Conservation (phyloP, 2,113 vertebrate species). For the Malurus alboscapulatus region DNA sequence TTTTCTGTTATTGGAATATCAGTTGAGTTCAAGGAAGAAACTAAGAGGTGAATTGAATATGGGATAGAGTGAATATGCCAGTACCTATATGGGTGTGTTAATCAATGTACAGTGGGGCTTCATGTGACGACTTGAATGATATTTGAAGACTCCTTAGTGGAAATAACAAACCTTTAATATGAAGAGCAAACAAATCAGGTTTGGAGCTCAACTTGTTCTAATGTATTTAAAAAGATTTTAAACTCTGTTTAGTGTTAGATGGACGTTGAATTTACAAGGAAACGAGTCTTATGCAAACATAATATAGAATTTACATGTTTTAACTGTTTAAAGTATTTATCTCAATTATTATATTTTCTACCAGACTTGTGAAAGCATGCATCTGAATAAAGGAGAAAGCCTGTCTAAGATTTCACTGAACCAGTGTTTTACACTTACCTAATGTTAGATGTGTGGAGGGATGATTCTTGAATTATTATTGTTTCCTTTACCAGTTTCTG, state of each 20-base stretch:
- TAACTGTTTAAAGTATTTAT: neutral
- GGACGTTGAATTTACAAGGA: neutral
- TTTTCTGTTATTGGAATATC: neutral
- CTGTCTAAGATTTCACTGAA: neutral
- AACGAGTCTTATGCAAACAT: neutral
- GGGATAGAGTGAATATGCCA: neutral
- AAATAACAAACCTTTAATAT: neutral
- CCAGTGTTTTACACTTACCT: neutral
- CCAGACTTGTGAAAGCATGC: neutral
- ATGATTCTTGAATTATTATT: neutral
- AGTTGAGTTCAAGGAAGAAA: neutral
- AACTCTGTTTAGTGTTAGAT: neutral
- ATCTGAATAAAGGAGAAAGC: neutral
- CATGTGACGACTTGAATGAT: neutral
- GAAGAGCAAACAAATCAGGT: neutral
- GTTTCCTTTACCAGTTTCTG: neutral
- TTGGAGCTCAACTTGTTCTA: neutral
- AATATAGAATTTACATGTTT: neutral
- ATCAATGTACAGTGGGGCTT: neutral
- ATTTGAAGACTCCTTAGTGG: neutral
- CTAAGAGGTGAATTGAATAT: neutral
- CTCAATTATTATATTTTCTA: neutral
- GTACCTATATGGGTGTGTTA: neutral
- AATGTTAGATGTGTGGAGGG: neutral
- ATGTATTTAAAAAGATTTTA: neutral